Evolutionary conservation across 2,888 invertebrate species (phyloP), one percentile per base, ranked within the genome.

Genomic region (Euphydryas editha): DNA sequence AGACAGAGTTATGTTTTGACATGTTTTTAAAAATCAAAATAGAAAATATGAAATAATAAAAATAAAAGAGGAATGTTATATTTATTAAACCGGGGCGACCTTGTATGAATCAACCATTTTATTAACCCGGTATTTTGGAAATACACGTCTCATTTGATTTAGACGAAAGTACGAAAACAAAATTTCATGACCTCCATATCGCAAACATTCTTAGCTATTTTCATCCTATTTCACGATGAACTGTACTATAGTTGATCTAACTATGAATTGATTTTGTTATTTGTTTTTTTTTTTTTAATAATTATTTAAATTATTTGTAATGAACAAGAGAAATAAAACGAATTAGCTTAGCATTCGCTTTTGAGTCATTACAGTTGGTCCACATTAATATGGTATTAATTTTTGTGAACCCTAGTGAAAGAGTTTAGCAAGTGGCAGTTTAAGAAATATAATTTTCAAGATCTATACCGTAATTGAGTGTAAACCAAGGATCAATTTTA

Each of bases 171-270:
- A 58, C 61, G 70, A 67, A 71, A 75, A 65, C 64, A 68, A 62
- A 71, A 70, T 58, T 67, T 68, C 65, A 51, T 56, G 72, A 70
- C 73, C 72, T 72, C 70, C 65, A 70, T 73, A 65, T 65, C 51
- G 13, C 51, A 20, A 51, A 54, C 58, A 61, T 70, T 67, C 62
- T 55, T 59, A 36, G 54, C 56, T 67, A 70, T 70, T 65, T 60
- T 44, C 42, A 62, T 57, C 51, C 30, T 30, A 44, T 62, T 61
- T 51, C 21, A 46, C 42, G 18, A 56, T 46, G 62, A 46, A 51
- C 58, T 64, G 51, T 21, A 44, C 13, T 42, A 58, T 39, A 39
- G 18, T 17, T 55, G n/a, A n/a, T 44, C 42, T 44, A 44, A 44
- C 42, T 44, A 44, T 15, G 42, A 5, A 44, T n/a, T n/a, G 42